Evolutionary conservation across 2,113 vertebrate genomes (phyloP).

Genomic region (Myocastor coypus): DNA sequence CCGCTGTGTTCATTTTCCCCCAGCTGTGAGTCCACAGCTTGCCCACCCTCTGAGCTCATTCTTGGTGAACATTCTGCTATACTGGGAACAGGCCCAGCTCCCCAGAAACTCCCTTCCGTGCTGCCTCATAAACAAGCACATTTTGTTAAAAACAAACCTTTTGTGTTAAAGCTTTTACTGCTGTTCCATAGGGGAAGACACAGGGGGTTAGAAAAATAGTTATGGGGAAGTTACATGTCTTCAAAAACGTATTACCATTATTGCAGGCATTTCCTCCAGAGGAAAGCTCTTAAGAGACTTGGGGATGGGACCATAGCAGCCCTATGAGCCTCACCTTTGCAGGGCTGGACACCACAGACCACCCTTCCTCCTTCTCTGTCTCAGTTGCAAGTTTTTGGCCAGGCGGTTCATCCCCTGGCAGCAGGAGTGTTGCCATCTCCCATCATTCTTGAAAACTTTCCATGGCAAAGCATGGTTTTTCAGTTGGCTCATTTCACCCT

Average conservation of each 20-base stretch:
- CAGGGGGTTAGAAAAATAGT: slow-evolving; percentile 28
- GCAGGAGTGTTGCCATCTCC: background rate
- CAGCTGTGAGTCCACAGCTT: background rate
- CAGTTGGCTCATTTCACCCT: background rate
- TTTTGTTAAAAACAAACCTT: slow-evolving; percentile 54
- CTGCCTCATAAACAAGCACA: background rate
- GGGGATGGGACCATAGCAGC: background rate
- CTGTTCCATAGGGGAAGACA: background rate
- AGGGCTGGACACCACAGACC: background rate
- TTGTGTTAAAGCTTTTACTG: slow-evolving; percentile 54
- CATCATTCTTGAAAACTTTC: background rate
- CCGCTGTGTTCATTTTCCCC: background rate
- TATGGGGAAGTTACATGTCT: slow-evolving; percentile 32
- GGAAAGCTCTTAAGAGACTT: background rate
- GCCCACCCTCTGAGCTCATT: background rate
- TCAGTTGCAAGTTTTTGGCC: background rate
- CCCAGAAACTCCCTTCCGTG: slow-evolving; percentile 32
- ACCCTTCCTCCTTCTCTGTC: background rate
- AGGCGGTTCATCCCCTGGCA: background rate
- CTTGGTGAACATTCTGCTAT: background rate
- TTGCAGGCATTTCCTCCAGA: slow-evolving; percentile 34
- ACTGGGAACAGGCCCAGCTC: background rate
- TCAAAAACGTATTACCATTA: slow-evolving; percentile 10
- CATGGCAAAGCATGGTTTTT: background rate
- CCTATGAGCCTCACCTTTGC: too few relatives aligned